These are phyloP conservation scores for Pyxicephalus adspersus DNA, from an alignment of 2,113 vertebrate species.

Conservation along the genomic window DNA sequence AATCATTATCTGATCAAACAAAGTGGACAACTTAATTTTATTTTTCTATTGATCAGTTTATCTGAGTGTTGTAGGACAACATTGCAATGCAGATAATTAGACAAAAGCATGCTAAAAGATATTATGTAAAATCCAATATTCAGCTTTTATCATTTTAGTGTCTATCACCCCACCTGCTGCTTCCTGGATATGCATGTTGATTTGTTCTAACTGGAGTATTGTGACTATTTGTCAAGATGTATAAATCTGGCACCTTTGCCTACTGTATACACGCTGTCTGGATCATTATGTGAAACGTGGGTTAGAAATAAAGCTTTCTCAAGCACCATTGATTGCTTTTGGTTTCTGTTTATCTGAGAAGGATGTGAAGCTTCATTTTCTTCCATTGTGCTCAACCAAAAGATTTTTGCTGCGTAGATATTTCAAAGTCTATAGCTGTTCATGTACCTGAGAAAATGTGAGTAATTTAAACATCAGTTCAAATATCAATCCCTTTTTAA, in stretches of 20 bases:
- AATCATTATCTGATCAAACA: not conserved
- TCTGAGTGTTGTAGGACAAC: not conserved
- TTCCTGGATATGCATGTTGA: conserved; percentile 64
- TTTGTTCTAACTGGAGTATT: conserved; percentile 68
- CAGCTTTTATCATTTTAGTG: conserved; percentile 46
- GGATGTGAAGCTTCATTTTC: conserved; percentile 34
- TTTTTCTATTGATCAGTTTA: not conserved
- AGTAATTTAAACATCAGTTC: not conserved
- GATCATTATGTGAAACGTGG: conserved; percentile 68
- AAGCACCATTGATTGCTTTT: conserved; percentile 65
- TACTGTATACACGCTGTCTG: conserved; percentile 61
- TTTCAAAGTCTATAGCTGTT: conserved; percentile 4
- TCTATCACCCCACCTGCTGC: conserved; percentile 64
- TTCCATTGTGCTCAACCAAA: conserved; percentile 22
- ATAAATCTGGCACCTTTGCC: conserved; percentile 71
- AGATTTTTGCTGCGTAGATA: conserved; percentile 24
- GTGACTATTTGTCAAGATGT: conserved; percentile 69
- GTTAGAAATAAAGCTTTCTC: conserved; percentile 64
- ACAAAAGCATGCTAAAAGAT: not conserved
- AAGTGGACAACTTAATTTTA: not conserved
- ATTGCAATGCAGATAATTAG: not conserved
- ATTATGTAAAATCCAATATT: not conserved
- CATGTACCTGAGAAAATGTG: conserved; percentile 38
- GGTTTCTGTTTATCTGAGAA: conserved; percentile 6
- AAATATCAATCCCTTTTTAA: conserved; percentile 9